phyloP scores from a whole-genome alignment of 2,113 vertebrate genomes.

The Phalacrocorax brasilianus region DNA sequence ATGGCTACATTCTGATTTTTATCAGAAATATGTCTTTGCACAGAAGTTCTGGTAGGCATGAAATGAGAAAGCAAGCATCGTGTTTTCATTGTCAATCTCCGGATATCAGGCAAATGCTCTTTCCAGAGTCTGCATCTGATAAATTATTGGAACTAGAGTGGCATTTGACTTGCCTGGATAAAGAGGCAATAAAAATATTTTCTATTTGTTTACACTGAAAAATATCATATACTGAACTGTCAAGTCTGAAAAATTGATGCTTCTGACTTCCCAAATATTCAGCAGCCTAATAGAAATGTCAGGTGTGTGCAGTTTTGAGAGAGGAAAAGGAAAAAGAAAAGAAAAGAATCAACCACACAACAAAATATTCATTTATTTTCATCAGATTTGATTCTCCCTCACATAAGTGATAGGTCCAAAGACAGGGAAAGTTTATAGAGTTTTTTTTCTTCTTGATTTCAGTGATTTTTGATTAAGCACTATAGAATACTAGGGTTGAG shows the following conservation, averaged over 20 bases:
- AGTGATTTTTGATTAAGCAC: neutral
- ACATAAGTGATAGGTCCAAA: neutral
- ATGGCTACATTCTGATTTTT: neutral
- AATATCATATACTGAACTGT: constrained; percentile 35
- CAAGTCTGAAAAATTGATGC: constrained; percentile 60
- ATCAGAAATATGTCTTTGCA: constrained; percentile 9
- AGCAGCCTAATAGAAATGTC: constrained; percentile 45
- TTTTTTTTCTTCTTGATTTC: neutral
- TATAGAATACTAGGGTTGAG: neutral
- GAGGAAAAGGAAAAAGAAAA: neutral
- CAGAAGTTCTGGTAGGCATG: neutral
- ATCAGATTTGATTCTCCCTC: neutral
- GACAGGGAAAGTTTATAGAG: neutral
- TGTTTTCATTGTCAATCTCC: neutral
- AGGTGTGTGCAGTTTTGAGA: neutral
- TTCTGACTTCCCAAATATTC: constrained; percentile 32
- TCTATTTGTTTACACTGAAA: constrained; percentile 49
- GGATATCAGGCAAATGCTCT: neutral
- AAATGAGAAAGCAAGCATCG: neutral
- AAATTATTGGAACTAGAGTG: neutral
- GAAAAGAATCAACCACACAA: neutral
- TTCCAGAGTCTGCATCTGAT: neutral
- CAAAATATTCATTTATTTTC: constrained; percentile 36
- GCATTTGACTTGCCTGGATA: constrained; percentile 19
- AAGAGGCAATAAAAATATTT: constrained; percentile 48